A percentile compares a stretch with the other conserved stretches of the same genome.
These are phyloP conservation scores for Eupithecia pulchellata DNA, from an alignment of 2,888 invertebrate species.

Conservation along the genomic window DNA sequence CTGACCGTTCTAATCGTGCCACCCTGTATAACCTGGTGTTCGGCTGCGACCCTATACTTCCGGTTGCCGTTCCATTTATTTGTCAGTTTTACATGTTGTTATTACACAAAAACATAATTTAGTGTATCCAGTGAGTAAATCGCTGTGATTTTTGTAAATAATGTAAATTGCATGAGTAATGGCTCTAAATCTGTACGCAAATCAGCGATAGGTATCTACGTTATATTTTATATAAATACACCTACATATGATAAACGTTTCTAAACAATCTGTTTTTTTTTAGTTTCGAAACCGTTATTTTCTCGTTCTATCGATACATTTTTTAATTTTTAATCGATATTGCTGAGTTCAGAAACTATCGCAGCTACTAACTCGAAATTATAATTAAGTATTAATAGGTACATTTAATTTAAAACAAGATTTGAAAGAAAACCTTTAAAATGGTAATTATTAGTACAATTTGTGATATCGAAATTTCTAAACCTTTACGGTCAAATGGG, in stretches of 20 bases:
- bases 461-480: too few species aligned
- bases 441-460: too few species aligned
- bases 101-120: background rate
- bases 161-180: conserved; percentile 16
- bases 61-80: background rate
- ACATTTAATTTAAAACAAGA: background rate
- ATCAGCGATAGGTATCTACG: background rate
- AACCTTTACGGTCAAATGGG: too few species aligned
- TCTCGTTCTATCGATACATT: too few species aligned
- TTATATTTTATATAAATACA: background rate
- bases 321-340: too few species aligned
- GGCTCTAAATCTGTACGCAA: conserved; percentile 10
- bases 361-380: too few species aligned
- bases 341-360: too few species aligned
- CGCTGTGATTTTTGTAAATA: conserved; percentile 25
- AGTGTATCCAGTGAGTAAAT: conserved; percentile 7
- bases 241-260: background rate
- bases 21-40: too few species aligned
- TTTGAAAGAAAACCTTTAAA: too few species aligned
- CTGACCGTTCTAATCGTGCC: too few species aligned
- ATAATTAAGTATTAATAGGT: too few species aligned
- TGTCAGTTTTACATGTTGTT: background rate
- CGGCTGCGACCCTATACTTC: background rate
- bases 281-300: background rate
- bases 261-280: background rate